Base-by-base conservation (phyloP, 2,113 vertebrate genomes). In the Amphilophus citrinellus region DNA sequence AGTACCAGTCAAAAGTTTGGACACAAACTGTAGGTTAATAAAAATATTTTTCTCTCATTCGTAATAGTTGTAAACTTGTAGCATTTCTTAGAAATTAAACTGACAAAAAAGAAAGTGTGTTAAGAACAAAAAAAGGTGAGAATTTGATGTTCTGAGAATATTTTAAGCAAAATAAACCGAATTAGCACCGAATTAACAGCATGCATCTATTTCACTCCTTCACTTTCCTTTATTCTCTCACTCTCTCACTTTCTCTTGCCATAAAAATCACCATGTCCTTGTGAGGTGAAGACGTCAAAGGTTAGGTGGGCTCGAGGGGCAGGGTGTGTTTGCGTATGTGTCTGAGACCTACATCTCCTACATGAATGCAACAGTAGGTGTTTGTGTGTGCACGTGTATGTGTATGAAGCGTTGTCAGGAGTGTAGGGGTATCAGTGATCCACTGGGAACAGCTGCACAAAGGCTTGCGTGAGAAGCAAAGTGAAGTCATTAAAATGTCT, bases 361-460 rank as follows among this genome's bases (percentile, higher is more conserved):
- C 11, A 66, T 83, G 82, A 61, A 71, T 92, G 76, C 32, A 89
- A 82, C 47, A 61, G 76, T 79, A 66, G 22, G 82, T 57, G 82
- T 85, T 78, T 87, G 76, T 68, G 56, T 66, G 81, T 15, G 60
- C 32, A 60, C 9, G n/a, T 42, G 13, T 44, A 35, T 59, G 66
- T 88, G 88, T 80, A 84, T 87, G 73, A 77, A 83, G 77, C 66
- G 57, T 87, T 95, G 95, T 95, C 88, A 89, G 91, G 87, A 79
- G 80, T 84, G 80, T 59, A 68, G 79, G 90, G 90, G 91, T 95
- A 92, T 93, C 92, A 18, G 87, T 95, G 95, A 96, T 95, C 94
- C 95, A 95, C 91, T 20, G 80, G 88, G 87, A 95, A 95, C 95
- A 96, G 96, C 95, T 96, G 96, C 93, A 88, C 27, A 4, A 61